Percentiles rank a stretch among this genome's conserved stretches.
phyloP scores from a whole-genome alignment of 2,113 vertebrate species.

The Colossoma macropomum region DNA sequence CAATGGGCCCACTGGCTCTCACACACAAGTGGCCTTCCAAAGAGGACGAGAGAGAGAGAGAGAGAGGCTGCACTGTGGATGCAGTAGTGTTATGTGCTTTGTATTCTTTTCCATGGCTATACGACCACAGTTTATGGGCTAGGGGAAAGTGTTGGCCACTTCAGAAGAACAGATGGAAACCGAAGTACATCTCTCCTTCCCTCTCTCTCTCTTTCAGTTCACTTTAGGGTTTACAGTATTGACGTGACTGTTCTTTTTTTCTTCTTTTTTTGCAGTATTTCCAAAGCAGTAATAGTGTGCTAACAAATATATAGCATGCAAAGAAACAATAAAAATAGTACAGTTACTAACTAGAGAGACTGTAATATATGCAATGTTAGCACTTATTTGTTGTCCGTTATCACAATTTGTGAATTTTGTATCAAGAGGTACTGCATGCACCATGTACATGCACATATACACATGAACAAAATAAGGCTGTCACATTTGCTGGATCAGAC shows the following conservation, averaged over 20 bases:
- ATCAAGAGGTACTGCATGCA: no score
- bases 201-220: not conserved
- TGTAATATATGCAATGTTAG: no score
- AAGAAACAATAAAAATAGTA: no score
- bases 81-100: slow-evolving; percentile 5
- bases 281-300: no score
- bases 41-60: slow-evolving; percentile 4
- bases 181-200: not conserved
- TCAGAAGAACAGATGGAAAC: not conserved
- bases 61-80: not conserved
- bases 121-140: not conserved
- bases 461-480: no score
- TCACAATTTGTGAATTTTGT: no score
- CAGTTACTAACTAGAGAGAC: no score
- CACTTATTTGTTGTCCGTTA: no score
- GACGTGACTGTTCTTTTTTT: not conserved
- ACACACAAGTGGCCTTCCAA: slow-evolving; percentile 6
- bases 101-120: not conserved
- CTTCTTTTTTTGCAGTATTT: not conserved
- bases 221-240: no score
- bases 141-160: not conserved
- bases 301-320: no score
- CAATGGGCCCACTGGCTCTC: not conserved
- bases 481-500: no score
- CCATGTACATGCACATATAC: no score